phyloP scores from a whole-genome alignment of 2,113 vertebrate genomes.

The Xenotilapia flavipinnis region DNA sequence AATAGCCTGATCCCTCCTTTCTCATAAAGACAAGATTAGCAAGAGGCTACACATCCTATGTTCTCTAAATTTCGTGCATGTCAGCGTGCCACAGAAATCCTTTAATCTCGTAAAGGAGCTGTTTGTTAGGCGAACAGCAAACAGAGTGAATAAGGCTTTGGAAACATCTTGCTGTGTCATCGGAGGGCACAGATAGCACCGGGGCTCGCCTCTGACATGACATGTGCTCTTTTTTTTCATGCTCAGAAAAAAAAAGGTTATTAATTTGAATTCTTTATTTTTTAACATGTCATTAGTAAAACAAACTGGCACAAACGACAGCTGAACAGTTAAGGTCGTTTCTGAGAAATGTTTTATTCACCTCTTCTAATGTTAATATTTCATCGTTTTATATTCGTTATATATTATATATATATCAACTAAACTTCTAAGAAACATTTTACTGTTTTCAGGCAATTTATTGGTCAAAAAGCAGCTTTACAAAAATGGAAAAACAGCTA shows the following conservation, averaged over 20 bases:
- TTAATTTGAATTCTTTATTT: not conserved
- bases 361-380: not conserved
- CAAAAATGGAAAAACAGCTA: not conserved
- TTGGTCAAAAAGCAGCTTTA: not conserved
- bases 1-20: conserved; percentile 52
- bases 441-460: not conserved
- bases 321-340: not conserved
- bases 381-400: not conserved
- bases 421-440: not conserved
- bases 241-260: not conserved
- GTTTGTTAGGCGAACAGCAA: conserved; percentile 46
- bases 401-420: not conserved
- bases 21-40: conserved; percentile 71
- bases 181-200: not conserved
- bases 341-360: not conserved
- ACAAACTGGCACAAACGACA: not conserved
- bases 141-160: conserved; percentile 5
- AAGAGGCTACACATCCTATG: conserved; percentile 67
- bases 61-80: conserved; percentile 71
- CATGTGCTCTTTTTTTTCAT: not conserved
- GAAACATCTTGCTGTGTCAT: not conserved
- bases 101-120: conserved; percentile 69
- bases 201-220: not conserved
- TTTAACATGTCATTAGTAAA: not conserved
- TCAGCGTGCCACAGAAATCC: conserved; percentile 69